Base-by-base conservation (phyloP, 2,113 vertebrate species). In the Tonatia bakeri region DNA sequence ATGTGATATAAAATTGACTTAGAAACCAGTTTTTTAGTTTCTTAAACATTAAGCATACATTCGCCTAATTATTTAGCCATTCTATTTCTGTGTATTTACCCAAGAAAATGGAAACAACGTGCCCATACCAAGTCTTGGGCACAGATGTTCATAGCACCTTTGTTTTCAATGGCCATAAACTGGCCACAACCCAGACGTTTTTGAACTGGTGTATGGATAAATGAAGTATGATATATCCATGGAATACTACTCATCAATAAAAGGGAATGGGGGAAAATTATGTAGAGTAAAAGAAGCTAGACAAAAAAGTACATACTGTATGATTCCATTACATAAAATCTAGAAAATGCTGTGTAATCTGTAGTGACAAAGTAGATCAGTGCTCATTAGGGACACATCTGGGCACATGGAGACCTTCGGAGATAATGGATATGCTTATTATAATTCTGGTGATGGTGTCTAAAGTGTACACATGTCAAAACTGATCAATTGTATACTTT, bases 351-450 rank as follows among this genome's bases (percentile, higher is more conserved):
- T 4, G 7, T 9, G 28, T 9, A 4, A 56, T 9, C 65, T 31
- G 9, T 3, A 11, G 70, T 12, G 31, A 31, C 22, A 17, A 75
- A 16, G 47, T 10, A 15, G 13, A 47, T 31, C 40, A 33, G 24
- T 15, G 43, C 43, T 82, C 26, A 20, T 38, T 33, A 47, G 19
- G 24, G 56, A 61, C 36, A 1, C 13, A 24, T 26, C 17, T 1
- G 79, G 22, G 10, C 22, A 36, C 11, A 8, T 43, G 50, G 56
- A 61, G 59, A 26, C 89, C 33, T 54, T 14, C 17, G 24, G 36
- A 43, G 50, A 0, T 6, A 38, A 22, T 4, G 22, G 45, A 6
- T 22, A 12, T 11, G 2, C 61, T 38, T 10, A 1, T n/a, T 13
- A 65, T 33, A 14, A 22, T 54, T n/a, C 50, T 47, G 33, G 14